Evolutionary conservation across 1,140 invertebrate genomes (phyloP), one percentile per base, ranked within the genome.

Genomic region (Babylonia areolata): DNA sequence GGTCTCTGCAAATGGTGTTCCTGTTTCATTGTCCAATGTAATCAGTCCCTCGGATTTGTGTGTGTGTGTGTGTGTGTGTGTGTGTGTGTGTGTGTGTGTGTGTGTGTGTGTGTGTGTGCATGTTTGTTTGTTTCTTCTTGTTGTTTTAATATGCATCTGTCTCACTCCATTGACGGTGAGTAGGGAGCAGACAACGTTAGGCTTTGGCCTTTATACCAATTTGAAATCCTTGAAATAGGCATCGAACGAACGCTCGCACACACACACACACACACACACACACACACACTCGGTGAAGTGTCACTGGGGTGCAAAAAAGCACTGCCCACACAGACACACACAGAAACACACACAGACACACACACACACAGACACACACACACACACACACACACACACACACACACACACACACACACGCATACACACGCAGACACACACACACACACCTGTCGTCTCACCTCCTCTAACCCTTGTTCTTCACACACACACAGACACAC

Each of bases 241-340:
- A 69, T 31, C 20, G 0, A 15, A 9, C 20, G 6, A 2, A 23
- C 58, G 28, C 23, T n/a, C 58, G 28, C 58, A 69, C 58, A 69
- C 58, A 69, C 58, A 69, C 58, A 69, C 58, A 69, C 58, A 69
- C 58, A 69, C 6, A 69, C 58, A 69, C 58, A 69, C 58, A 69
- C 58, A 69, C 58, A 69, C 58, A 69, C 58, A 69, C 58, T 23
- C 6, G 2, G n/a, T n/a, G n/a, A n/a, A n/a, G n/a, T n/a, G n/a
- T n/a, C n/a, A n/a, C n/a, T n/a, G n/a, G n/a, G n/a, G n/a, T n/a
- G n/a, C n/a, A n/a, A n/a, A n/a, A n/a, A n/a, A n/a, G n/a, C n/a
- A n/a, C n/a, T n/a, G n/a, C n/a, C n/a, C 58, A 69, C 58, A 69
- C 58, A 69, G 15, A 69, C 58, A 69, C 58, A 69, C 58, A 3